A percentile compares a stretch with the other conserved stretches of the same genome.
These are phyloP conservation scores for Platyura marginata DNA, from an alignment of 1,140 invertebrate species.

Conservation along the genomic window DNA sequence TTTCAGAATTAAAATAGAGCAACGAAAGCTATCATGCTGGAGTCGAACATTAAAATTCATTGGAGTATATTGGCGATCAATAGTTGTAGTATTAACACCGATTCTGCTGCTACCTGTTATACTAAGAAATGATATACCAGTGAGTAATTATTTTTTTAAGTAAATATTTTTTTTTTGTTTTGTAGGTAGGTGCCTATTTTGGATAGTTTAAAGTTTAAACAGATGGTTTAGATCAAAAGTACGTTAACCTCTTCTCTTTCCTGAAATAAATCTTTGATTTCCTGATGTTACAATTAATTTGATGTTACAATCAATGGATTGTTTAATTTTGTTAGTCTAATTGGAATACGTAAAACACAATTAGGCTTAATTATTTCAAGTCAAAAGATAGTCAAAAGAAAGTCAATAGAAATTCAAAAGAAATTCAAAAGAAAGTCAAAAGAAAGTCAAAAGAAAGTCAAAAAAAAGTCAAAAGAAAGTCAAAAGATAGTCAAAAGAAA, in stretches of 20 bases:
- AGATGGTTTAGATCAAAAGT: not conserved
- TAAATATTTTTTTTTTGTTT: not conserved
- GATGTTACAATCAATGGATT: not conserved
- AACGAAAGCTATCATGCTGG: not conserved
- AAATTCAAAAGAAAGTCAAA: too few species aligned
- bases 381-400: too few species aligned
- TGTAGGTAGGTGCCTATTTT: not conserved
- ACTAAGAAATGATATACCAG: slow-evolving; percentile 29
- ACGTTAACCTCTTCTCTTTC: not conserved
- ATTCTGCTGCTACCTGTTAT: slow-evolving; percentile 38
- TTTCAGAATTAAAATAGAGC: not conserved
- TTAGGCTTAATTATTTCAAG: too few species aligned
- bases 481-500: too few species aligned
- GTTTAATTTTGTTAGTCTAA: not conserved
- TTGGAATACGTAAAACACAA: too few species aligned
- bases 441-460: too few species aligned
- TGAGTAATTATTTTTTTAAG: slow-evolving; percentile 13
- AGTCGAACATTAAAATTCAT: slow-evolving; percentile 8
- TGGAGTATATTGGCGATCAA: slow-evolving; percentile 37
- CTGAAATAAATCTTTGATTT: not conserved
- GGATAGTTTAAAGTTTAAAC: not conserved
- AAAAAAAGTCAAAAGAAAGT: too few species aligned
- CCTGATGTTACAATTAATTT: not conserved
- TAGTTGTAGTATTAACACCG: slow-evolving; percentile 40
- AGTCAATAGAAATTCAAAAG: too few species aligned